Evolutionary conservation across 1,140 invertebrate genomes (phyloP).

Genomic region (Brachionus sp.): DNA sequence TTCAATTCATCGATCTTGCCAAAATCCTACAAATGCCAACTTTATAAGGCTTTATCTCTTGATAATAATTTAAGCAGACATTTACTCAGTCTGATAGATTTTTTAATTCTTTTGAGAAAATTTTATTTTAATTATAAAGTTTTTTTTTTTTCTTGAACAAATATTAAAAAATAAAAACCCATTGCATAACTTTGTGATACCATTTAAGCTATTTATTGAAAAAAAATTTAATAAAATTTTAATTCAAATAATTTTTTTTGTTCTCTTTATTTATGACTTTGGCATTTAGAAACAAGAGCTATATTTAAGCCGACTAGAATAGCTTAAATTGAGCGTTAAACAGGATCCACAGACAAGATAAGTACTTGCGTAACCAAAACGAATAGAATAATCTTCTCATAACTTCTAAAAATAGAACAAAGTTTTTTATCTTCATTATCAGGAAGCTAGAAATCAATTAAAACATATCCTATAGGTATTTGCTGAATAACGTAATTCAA

Average conservation of each 20-base stretch:
- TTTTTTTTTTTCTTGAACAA: neutral
- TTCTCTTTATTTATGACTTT: neutral
- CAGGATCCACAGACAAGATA: neutral
- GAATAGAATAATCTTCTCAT: neutral
- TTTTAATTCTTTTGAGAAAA: neutral
- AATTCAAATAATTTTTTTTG: neutral
- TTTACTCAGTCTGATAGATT: neutral
- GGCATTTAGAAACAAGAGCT: neutral
- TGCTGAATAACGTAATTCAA: neutral
- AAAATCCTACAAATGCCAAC: neutral
- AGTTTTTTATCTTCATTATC: neutral
- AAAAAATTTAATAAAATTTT: neutral
- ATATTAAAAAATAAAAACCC: neutral
- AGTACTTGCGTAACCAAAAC: neutral
- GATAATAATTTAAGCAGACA: slow-evolving; percentile 26
- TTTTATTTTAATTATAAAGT: neutral
- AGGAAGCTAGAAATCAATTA: neutral
- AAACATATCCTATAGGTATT: slow-evolving; percentile 4
- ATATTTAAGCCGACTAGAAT: neutral
- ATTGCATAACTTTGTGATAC: neutral
- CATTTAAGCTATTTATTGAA: neutral
- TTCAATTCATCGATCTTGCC: slow-evolving; percentile 9
- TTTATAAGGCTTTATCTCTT: slow-evolving; percentile 19
- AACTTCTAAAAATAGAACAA: neutral
- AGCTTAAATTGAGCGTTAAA: neutral